Evolutionary conservation across 2,888 invertebrate species (phyloP).

Genomic region (Colostygia pectinataria): DNA sequence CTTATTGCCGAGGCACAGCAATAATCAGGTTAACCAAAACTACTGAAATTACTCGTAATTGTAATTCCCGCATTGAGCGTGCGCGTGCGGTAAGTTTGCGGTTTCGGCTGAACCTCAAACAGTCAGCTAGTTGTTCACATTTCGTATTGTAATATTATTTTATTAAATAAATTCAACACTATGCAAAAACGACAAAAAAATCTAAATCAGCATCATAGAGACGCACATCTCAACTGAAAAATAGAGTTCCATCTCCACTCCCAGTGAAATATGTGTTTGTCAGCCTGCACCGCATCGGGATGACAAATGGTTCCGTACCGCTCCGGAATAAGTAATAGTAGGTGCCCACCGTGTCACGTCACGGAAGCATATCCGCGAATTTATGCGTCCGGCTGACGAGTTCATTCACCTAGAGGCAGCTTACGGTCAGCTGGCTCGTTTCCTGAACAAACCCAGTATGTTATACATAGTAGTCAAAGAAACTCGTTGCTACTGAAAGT

Average conservation of each 20-base stretch:
- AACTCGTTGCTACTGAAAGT: no score
- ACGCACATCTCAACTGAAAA: no score
- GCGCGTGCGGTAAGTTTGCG: background rate
- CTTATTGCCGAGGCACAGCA: background rate
- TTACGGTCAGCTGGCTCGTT: background rate
- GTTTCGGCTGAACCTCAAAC: background rate
- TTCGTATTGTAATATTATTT: no score
- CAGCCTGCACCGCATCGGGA: background rate
- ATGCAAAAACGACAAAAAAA: no score
- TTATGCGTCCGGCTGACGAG: constrained; percentile 4
- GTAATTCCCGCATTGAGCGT: background rate
- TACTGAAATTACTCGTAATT: background rate
- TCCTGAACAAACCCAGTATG: no score
- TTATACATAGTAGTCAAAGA: no score
- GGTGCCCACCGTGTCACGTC: constrained; percentile 1
- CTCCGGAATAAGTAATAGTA: background rate
- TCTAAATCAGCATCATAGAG: no score
- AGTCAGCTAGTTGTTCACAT: background rate
- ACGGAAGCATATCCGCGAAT: constrained; percentile 5
- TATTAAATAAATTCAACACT: no score
- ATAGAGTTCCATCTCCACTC: no score
- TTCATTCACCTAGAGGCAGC: background rate
- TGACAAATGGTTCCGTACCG: constrained; percentile 3
- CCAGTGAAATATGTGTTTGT: background rate
- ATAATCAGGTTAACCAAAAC: background rate